These are phyloP conservation scores for Falcunculus frontatus DNA, from an alignment of 2,113 vertebrate species.

Conservation along the genomic window DNA sequence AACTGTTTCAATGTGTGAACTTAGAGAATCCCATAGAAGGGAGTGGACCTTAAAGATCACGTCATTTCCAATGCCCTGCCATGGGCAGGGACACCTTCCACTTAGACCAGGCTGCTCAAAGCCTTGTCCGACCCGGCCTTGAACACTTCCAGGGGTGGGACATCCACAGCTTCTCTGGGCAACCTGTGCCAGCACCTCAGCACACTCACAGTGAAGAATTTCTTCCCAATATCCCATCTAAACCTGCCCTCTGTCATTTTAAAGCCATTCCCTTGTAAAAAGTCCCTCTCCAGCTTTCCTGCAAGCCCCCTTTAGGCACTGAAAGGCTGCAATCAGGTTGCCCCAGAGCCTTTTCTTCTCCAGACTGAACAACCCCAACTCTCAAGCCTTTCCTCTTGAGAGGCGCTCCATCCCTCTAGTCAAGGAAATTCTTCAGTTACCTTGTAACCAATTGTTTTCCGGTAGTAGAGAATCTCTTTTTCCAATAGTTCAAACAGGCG, in stretches of 20 bases:
- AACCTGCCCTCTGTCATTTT: neutral
- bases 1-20: neutral
- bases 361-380: neutral
- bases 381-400: neutral
- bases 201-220: neutral
- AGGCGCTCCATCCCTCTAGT: neutral
- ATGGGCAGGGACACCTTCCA: neutral
- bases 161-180: neutral
- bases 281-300: neutral
- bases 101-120: neutral
- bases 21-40: neutral
- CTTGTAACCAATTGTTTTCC: conserved; percentile 99
- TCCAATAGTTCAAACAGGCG: conserved; percentile 96
- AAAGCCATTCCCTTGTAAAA: neutral
- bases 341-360: neutral
- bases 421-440: conserved; percentile 55
- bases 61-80: neutral
- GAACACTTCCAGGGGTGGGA: neutral
- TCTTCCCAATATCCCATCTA: neutral
- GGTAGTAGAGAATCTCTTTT: conserved; percentile 97
- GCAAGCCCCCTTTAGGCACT: neutral
- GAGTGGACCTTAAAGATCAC: neutral
- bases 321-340: neutral
- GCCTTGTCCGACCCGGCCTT: neutral
- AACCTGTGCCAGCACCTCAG: neutral